Evolutionary conservation across 2,888 invertebrate genomes (phyloP).

Genomic region (Ptilodon capucinus): DNA sequence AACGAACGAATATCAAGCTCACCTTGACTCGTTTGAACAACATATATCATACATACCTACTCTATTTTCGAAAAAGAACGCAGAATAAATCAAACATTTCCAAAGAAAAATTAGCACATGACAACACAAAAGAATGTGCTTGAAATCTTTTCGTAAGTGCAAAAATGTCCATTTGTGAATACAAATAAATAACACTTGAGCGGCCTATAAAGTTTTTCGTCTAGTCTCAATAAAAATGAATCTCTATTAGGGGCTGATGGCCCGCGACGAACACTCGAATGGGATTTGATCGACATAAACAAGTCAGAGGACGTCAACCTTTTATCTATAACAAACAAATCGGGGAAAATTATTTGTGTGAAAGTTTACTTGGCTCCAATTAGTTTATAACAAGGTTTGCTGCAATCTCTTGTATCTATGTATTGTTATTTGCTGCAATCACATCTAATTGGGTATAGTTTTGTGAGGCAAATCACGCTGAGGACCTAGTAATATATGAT

Average conservation of each 20-base stretch:
- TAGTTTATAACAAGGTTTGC: not conserved
- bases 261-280: slow-evolving; percentile 40
- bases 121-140: not conserved
- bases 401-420: no score
- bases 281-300: slow-evolving; percentile 45
- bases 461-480: no score
- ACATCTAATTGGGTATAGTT: no score
- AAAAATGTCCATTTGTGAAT: not conserved
- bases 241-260: slow-evolving; percentile 31
- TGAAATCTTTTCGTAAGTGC: not conserved
- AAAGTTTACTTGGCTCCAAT: slow-evolving; percentile 1
- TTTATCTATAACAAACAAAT: slow-evolving; percentile 22
- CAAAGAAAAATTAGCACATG: not conserved
- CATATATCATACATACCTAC: no score
- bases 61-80: no score
- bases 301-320: slow-evolving; percentile 47
- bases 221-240: slow-evolving; percentile 22
- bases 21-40: no score
- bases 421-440: no score
- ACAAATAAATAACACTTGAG: slow-evolving; percentile 8
- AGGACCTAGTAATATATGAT: no score
- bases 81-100: not conserved
- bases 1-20: no score
- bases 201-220: slow-evolving; percentile 10
- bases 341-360: slow-evolving; percentile 1